Evolutionary conservation across 2,113 vertebrate species (phyloP), one percentile per base, ranked within the genome.

Genomic region (Pavo muticus): DNA sequence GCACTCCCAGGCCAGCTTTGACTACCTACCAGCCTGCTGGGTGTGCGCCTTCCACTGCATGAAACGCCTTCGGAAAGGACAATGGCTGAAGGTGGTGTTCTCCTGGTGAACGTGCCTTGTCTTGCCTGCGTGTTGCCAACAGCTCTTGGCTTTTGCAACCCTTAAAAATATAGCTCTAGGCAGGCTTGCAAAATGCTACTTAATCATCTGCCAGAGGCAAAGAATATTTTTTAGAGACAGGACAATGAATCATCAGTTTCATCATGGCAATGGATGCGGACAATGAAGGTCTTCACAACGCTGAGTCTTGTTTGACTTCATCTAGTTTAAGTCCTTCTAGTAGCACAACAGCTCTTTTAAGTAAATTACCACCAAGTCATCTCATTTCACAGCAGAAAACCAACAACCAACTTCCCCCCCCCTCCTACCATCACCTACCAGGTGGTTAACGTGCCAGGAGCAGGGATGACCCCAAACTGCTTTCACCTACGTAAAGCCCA

Each of bases 211-310:
- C 95, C 86, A 88, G 56, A 83, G 72, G 93, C 86, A 88, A 80
- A 73, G 72, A 80, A 85, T 93, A 87, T 84, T 92, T 96, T 94
- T 93, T 91, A 54, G 72, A 86, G 76, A 92, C 87, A 83, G 72
- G 21, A 84, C 50, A 88, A 92, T 97, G 95, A 96, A 96, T 97
- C 95, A 97, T 93, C 71, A 48, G 37, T 75, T 94, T 95, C 57
- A 47, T 77, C 15, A 40, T 61, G 1, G 6, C 10, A 18, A 84
- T 64, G n/a, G 81, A 84, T 19, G 8, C 9, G 15, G 63, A 95
- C 81, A 82, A 65, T 20, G 9, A 77, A 78, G 10, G 27, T 29
- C 65, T 86, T 86, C 17, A 5, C 32, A 59, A 67, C 32, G 27
- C 27, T 71, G 56, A 93, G n/a, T 59, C 56, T 69, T 57, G 57